Base-by-base conservation (phyloP, 2,797 vertebrate genomes). In the Tinamus major region DNA sequence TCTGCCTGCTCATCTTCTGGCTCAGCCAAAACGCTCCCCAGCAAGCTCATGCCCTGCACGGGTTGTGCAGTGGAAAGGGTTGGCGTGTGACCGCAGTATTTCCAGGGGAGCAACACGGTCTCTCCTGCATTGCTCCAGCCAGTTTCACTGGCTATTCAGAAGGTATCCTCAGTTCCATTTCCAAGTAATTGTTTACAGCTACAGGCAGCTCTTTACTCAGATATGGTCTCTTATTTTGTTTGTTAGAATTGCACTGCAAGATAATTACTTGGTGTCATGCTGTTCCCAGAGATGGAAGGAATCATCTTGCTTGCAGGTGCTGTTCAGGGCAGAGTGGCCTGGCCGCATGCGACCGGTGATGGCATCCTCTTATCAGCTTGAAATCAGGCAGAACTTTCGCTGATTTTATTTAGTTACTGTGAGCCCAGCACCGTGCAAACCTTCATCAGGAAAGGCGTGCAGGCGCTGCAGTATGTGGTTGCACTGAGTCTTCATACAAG, bases 141-240 rank as follows among this genome's bases (percentile, higher is more conserved):
- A 19, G 44, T 67, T 76, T 64, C 63, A 91, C 61, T n/a, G 70
- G 41, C 64, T 44, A 13, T 55, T 67, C 14, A 19, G 59, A 39
- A 81, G 51, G 12, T 68, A n/a, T 58, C 64, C 78, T 89, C 61
- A 23, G 27, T 84, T 83, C 79, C 71, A 69, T 85, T 86, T 69
- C 63, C 90, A 61, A 91, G 75, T 87, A 88, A 46, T 55, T 74
- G 41, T 76, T 83, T 82, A 4, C 53, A 65, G 55, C 14, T 26
- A 42, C 39, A 51, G 49, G 71, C 41, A 68, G 65, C 41, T 63
- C 10, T 64, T 81, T 58, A 35, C 55, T 33, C 49, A 56, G 39
- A 37, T 26, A 62, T 13, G 31, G 33, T 26, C 74, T 69, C 39
- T 7, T 39, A 5, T 41, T 41, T 27, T 65, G 33, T 55, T 44